Percentiles rank a stretch among this genome's conserved stretches.
phyloP scores from a whole-genome alignment of 2,797 vertebrate species.

The Xiphophorus birchmanni region DNA sequence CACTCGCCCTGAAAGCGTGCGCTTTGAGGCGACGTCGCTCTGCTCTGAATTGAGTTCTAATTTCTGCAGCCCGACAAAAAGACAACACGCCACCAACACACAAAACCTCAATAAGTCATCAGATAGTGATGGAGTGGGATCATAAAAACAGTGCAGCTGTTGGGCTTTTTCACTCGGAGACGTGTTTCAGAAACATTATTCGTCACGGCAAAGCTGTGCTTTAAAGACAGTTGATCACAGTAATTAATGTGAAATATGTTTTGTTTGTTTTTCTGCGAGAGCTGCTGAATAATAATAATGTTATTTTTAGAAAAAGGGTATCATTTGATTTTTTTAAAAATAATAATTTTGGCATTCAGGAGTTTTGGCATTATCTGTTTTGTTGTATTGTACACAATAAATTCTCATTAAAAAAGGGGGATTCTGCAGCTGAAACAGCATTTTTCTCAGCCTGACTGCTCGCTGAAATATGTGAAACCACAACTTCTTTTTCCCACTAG shows the following conservation, averaged over 20 bases:
- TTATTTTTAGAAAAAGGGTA: conserved; percentile 20
- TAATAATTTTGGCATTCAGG: not conserved
- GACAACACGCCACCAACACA: conserved; percentile 16
- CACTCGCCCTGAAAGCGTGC: conserved; percentile 7
- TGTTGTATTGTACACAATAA: not conserved
- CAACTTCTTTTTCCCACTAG: not conserved
- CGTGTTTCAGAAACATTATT: conserved; percentile 29
- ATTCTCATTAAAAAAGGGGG: not conserved
- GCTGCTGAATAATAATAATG: conserved; percentile 3
- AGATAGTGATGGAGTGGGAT: conserved; percentile 48
- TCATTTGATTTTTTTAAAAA: conserved; percentile 3
- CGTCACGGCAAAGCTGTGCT: conserved; percentile 14
- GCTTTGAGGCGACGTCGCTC: conserved; percentile 38
- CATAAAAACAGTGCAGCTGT: conserved; percentile 57
- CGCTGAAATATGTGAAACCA: not conserved
- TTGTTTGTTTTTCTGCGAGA: conserved; percentile 4
- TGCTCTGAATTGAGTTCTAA: conserved; percentile 46
- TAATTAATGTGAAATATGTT: conserved; percentile 32
- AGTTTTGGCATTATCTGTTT: not conserved
- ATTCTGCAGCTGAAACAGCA: not conserved
- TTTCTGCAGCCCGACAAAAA: conserved; percentile 38
- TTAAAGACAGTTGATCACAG: conserved; percentile 37
- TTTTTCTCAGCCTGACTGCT: not conserved
- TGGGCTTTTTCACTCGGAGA: conserved; percentile 24
- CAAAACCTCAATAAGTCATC: conserved; percentile 52